phyloP scores from a whole-genome alignment of 1,140 invertebrate genomes.

The Schlechtendalia chinensis region DNA sequence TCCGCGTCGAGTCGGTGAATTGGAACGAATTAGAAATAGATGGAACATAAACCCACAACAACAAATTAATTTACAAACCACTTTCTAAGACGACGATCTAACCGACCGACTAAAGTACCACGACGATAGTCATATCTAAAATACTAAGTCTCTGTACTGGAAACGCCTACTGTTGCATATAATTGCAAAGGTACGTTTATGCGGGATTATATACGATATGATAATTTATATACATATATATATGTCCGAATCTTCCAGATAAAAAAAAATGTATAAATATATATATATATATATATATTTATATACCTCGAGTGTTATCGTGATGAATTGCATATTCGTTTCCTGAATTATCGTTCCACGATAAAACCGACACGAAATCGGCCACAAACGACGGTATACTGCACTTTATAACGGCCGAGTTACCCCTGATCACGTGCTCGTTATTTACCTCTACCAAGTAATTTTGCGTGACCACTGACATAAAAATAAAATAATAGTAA shows the following conservation, averaged over 20 bases:
- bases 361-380: conserved; percentile 85
- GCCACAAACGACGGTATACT: conserved; percentile 89
- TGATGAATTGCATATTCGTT: conserved; percentile 55
- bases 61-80: too few species aligned
- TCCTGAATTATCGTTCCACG: conserved; percentile 82
- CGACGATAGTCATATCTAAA: too few species aligned
- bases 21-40: too few species aligned
- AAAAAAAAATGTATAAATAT: not conserved
- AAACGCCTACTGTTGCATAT: too few species aligned
- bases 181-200: conserved; percentile 30
- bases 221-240: not conserved
- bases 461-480: conserved; percentile 50
- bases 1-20: too few species aligned
- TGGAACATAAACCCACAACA: too few species aligned
- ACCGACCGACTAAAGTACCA: too few species aligned
- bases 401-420: conserved; percentile 90
- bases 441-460: conserved; percentile 57
- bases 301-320: conserved; percentile 18
- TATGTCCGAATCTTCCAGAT: not conserved
- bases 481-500: conserved; percentile 32
- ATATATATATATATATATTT: not conserved
- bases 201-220: not conserved
- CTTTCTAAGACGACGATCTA: too few species aligned
- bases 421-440: conserved; percentile 88
- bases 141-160: too few species aligned